These are phyloP conservation scores for Drosophila formosana DNA, from an alignment of 2,888 invertebrate species.

Conservation along the genomic window DNA sequence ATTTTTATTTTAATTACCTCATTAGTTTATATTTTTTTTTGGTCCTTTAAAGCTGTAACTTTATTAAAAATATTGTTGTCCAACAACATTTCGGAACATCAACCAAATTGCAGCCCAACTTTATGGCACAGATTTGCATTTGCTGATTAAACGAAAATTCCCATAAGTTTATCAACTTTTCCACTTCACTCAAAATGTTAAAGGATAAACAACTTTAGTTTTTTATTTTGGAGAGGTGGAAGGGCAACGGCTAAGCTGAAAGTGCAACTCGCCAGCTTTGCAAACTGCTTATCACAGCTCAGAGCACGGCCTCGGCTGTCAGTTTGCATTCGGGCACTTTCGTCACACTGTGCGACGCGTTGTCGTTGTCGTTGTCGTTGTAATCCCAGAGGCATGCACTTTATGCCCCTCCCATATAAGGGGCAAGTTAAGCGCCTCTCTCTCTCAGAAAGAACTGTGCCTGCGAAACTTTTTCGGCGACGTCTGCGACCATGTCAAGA, in stretches of 20 bases:
- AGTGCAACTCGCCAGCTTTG: neutral
- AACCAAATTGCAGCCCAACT: neutral
- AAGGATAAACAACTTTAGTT: neutral
- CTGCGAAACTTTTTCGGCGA: slow-evolving; percentile 67
- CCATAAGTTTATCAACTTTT: slow-evolving; percentile 1
- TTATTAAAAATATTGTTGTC: too few species aligned
- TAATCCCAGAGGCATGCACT: slow-evolving; percentile 45
- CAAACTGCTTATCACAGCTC: slow-evolving; percentile 15
- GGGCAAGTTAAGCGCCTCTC: slow-evolving; percentile 33
- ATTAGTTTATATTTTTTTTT: too few species aligned
- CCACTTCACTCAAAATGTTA: neutral
- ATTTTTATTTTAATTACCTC: too few species aligned
- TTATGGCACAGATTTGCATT: neutral
- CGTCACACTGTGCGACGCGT: slow-evolving; percentile 37
- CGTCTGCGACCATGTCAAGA: slow-evolving; percentile 56
- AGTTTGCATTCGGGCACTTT: neutral
- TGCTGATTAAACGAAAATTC: neutral
- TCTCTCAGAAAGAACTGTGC: slow-evolving; percentile 65
- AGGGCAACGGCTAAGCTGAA: neutral
- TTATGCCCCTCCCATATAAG: slow-evolving; percentile 44
- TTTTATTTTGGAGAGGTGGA: neutral
- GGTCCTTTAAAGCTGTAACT: too few species aligned
- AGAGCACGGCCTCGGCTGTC: slow-evolving; percentile 9
- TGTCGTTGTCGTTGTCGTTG: neutral
- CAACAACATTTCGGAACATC: neutral